Evolutionary conservation across 2,797 vertebrate species (phyloP).

Genomic region (Propithecus deckenii): DNA sequence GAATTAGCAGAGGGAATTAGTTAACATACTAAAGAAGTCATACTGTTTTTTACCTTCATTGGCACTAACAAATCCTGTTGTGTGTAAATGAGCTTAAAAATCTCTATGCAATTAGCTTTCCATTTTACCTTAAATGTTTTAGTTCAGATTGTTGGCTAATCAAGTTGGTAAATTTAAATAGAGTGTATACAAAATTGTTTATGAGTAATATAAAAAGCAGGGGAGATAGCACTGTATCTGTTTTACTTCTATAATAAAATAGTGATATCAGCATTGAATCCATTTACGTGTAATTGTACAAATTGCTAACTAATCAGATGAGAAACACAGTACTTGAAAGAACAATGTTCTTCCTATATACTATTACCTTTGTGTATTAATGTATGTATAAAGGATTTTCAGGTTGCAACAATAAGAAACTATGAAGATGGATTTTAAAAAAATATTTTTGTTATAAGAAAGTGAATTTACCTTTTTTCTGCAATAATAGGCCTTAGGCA

Average conservation of each 20-base stretch:
- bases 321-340: conserved; percentile 61
- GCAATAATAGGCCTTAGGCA: conserved; percentile 39
- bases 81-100: conserved; percentile 78
- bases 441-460: neutral
- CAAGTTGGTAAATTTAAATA: conserved; percentile 81
- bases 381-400: conserved; percentile 61
- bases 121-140: conserved; percentile 81
- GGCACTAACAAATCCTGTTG: conserved; percentile 77
- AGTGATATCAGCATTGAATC: conserved; percentile 78
- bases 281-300: conserved; percentile 82
- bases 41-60: conserved; percentile 68
- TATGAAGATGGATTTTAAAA: neutral
- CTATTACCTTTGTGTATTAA: conserved; percentile 70
- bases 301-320: conserved; percentile 82
- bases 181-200: conserved; percentile 78
- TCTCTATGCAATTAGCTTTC: conserved; percentile 79
- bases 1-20: conserved; percentile 68
- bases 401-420: neutral
- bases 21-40: conserved; percentile 40
- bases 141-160: conserved; percentile 82
- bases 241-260: conserved; percentile 80
- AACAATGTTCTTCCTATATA: conserved; percentile 70
- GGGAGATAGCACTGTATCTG: conserved; percentile 75
- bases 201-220: conserved; percentile 79
- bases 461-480: conserved; percentile 62